Percentiles rank a stretch among this genome's conserved stretches.
Conservation (phyloP, 23 tunicate species). For the Trididemnum clinides region DNA sequence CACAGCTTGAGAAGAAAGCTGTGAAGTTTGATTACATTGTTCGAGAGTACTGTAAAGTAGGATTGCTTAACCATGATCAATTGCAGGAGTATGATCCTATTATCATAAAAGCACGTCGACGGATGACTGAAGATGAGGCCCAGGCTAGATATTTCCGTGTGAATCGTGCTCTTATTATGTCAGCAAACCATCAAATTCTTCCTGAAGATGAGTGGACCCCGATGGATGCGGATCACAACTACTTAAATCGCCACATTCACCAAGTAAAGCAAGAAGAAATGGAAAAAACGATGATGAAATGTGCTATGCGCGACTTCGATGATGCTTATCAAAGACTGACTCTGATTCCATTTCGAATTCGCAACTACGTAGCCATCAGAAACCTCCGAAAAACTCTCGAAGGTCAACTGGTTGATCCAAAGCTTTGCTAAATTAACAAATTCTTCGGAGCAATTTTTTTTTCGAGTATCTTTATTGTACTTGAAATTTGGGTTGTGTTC, state of each 20-base stretch:
- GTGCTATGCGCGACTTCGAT: conserved; percentile 64
- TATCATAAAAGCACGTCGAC: conserved; percentile 42
- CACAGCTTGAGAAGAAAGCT: conserved; percentile 27
- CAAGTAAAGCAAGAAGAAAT: conserved; percentile 25
- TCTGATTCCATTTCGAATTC: conserved; percentile 51
- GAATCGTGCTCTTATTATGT: conserved; percentile 48
- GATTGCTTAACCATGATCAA: conserved; percentile 64
- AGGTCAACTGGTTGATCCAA: conserved; percentile 13
- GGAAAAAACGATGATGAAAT: conserved; percentile 65
- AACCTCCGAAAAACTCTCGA: conserved; percentile 9
- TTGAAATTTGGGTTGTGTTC: too few relatives aligned
- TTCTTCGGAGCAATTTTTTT: too few relatives aligned
- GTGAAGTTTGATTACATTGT: conserved; percentile 24
- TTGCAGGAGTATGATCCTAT: conserved; percentile 31
- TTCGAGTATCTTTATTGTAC: too few relatives aligned
- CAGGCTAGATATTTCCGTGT: conserved; percentile 51
- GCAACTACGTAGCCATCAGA: conserved; percentile 48
- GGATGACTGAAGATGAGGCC: conserved; percentile 66
- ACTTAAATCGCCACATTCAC: conserved; percentile 38
- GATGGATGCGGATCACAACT: conserved; percentile 78
- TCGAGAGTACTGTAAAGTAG: conserved; percentile 64
- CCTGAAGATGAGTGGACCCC: conserved; percentile 90
- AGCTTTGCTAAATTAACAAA: neutral
- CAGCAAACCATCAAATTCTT: conserved; percentile 56
- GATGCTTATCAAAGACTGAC: conserved; percentile 42